phyloP scores from a whole-genome alignment of 1,140 invertebrate species.

The Macrobrachium rosenbergii region DNA sequence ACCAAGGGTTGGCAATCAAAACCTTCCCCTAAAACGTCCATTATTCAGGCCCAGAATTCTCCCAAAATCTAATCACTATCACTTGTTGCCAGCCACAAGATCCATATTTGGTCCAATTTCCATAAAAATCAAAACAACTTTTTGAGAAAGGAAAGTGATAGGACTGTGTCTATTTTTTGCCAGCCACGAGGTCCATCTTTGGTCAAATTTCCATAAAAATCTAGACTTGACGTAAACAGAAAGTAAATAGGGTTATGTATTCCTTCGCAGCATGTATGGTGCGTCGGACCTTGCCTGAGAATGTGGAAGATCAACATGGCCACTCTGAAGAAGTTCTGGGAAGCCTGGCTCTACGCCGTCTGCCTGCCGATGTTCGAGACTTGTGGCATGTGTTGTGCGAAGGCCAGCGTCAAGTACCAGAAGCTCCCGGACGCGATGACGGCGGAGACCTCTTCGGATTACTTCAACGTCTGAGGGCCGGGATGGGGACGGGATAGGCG shows the following conservation, averaged over 20 bases:
- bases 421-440: conserved; percentile 70
- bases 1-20: too few relatives aligned
- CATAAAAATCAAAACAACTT: too few relatives aligned
- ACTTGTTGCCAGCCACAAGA: too few relatives aligned
- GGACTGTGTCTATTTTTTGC: too few relatives aligned
- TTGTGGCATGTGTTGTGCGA: conserved; percentile 77
- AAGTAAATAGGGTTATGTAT: background rate
- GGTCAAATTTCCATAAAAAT: too few relatives aligned
- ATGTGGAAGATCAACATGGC: conserved; percentile 79
- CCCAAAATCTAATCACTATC: too few relatives aligned
- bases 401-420: conserved; percentile 76
- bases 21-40: too few relatives aligned
- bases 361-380: conserved; percentile 77
- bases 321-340: conserved; percentile 68
- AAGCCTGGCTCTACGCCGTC: conserved; percentile 75
- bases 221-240: background rate
- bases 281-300: conserved; percentile 77
- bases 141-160: too few relatives aligned
- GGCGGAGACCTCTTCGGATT: conserved; percentile 16
- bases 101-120: too few relatives aligned
- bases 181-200: too few relatives aligned
- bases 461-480: conserved; percentile 52
- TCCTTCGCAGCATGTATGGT: conserved; percentile 79
- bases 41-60: too few relatives aligned
- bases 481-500: too few relatives aligned